phyloP scores from a whole-genome alignment of 2,797 vertebrate species.

The Morelia viridis region DNA sequence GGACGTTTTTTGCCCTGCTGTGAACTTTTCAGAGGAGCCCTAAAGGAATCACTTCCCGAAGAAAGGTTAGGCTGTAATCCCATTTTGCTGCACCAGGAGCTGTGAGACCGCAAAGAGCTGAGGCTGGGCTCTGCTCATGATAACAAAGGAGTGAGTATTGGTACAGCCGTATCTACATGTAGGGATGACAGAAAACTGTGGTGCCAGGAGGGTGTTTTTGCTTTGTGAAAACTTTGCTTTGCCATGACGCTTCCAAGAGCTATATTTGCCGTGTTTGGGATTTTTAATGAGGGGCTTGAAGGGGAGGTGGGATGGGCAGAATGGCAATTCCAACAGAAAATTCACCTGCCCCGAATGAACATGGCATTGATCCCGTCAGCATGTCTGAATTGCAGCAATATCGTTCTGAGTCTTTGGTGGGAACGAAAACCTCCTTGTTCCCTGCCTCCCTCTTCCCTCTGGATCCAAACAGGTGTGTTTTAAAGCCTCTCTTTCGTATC shows the following conservation, averaged over 20 bases:
- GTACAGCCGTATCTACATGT: neutral
- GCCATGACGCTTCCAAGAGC: neutral
- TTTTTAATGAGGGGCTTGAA: neutral
- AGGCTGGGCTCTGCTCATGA: neutral
- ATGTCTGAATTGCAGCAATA: too few species aligned
- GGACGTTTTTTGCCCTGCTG: slow-evolving; percentile 7
- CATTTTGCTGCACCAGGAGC: slow-evolving; percentile 31
- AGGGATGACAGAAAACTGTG: neutral
- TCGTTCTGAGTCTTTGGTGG: too few species aligned
- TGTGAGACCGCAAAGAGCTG: neutral
- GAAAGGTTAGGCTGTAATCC: slow-evolving; percentile 43
- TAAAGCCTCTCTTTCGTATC: neutral
- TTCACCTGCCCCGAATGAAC: neutral
- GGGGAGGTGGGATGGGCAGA: neutral
- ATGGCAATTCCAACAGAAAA: neutral
- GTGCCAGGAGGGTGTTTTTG: neutral
- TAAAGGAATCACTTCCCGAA: slow-evolving; percentile 33
- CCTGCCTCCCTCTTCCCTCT: too few species aligned
- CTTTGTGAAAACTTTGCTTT: neutral
- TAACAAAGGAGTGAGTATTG: slow-evolving; percentile 33
- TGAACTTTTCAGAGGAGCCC: slow-evolving; percentile 44
- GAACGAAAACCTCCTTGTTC: too few species aligned
- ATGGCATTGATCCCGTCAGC: too few species aligned
- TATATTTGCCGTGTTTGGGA: neutral
- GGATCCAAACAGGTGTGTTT: neutral